Conservation (phyloP, 2,113 vertebrate genomes). For the Pavo muticus region DNA sequence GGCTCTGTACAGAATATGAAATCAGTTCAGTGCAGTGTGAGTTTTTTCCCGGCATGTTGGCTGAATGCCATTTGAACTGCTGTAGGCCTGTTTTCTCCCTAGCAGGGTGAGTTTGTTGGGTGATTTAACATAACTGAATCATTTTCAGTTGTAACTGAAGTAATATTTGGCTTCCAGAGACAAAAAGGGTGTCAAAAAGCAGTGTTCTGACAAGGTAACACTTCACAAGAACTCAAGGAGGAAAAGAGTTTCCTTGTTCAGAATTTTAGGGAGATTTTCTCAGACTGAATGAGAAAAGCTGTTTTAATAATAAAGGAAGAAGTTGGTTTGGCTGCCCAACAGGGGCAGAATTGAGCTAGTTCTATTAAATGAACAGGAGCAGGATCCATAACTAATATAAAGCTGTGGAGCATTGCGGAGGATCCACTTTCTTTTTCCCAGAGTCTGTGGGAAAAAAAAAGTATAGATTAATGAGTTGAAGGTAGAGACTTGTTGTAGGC, state of each 20-base stretch:
- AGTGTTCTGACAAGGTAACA: background rate
- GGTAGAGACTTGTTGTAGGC: background rate
- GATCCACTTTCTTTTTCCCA: background rate
- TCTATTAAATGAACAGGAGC: background rate
- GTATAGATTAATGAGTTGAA: background rate
- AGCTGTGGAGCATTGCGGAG: background rate
- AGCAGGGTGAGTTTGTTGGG: background rate
- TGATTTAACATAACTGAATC: background rate
- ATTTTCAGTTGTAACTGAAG: background rate
- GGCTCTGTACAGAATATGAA: background rate
- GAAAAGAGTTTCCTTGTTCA: background rate
- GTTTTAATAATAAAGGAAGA: background rate
- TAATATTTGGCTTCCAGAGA: background rate
- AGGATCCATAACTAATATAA: background rate
- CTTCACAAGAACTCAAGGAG: background rate
- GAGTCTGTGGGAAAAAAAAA: no score
- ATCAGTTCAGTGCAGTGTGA: background rate
- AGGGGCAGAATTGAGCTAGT: background rate
- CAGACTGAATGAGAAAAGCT: background rate
- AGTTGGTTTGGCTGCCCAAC: background rate
- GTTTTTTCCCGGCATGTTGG: background rate
- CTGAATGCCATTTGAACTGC: background rate
- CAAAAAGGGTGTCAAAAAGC: background rate
- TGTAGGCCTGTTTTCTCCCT: background rate
- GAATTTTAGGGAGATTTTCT: background rate